Conservation (phyloP, 2,113 vertebrate genomes). For the Prionailurus bengalensis region DNA sequence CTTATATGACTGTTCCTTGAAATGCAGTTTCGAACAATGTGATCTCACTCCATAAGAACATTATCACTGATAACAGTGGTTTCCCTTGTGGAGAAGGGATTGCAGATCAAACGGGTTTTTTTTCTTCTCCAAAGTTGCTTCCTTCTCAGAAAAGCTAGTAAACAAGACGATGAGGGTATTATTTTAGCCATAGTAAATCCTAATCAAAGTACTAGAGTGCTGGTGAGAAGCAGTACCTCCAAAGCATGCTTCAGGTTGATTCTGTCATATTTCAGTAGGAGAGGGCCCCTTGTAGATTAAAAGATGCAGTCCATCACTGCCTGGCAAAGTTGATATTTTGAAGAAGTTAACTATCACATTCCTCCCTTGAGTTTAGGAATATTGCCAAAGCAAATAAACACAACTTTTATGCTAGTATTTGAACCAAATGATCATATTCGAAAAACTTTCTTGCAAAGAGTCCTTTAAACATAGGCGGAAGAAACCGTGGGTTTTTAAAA, state of each 20-base stretch:
- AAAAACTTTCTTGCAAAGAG: background rate
- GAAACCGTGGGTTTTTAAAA: slow-evolving; percentile 54
- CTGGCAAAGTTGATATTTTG: slow-evolving; percentile 32
- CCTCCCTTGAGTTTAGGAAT: slow-evolving; percentile 1
- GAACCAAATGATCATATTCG: slow-evolving; percentile 42
- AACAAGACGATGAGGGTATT: slow-evolving; percentile 58
- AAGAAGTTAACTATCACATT: slow-evolving; percentile 61
- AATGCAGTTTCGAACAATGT: slow-evolving; percentile 62
- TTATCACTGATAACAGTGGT: background rate
- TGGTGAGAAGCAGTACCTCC: background rate
- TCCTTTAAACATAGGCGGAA: background rate
- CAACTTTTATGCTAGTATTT: background rate
- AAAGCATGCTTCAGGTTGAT: slow-evolving; percentile 42
- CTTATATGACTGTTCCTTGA: slow-evolving; percentile 26
- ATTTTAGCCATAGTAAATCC: slow-evolving; percentile 65
- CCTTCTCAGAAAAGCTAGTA: slow-evolving; percentile 25
- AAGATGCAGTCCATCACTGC: slow-evolving; percentile 24
- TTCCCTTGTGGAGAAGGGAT: slow-evolving; percentile 63
- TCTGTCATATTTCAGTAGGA: background rate
- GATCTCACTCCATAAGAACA: slow-evolving; percentile 35
- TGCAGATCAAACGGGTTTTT: slow-evolving; percentile 36
- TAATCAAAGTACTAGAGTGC: slow-evolving; percentile 67
- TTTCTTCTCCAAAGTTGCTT: slow-evolving; percentile 16
- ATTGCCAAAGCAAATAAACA: slow-evolving; percentile 52
- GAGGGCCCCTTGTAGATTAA: background rate